phyloP scores from a whole-genome alignment of 2,797 vertebrate genomes.

The Pipistrellus pygmaeus region DNA sequence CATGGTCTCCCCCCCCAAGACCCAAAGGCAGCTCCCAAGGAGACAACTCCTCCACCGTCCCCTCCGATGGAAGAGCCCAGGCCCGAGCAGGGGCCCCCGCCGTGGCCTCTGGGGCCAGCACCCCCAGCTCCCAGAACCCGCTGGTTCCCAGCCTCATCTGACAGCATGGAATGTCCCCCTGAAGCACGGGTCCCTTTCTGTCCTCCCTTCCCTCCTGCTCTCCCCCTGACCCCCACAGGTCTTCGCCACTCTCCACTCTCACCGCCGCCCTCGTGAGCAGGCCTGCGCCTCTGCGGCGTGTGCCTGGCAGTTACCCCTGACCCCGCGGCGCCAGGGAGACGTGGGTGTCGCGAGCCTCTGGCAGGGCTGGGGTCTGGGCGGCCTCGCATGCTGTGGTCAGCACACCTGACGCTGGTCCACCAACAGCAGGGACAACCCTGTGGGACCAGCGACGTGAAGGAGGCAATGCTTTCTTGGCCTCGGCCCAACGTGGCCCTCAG shows the following conservation, averaged over 20 bases:
- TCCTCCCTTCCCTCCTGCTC: neutral
- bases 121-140: neutral
- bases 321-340: fast-evolving
- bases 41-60: neutral
- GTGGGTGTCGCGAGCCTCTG: neutral
- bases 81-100: neutral
- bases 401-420: neutral
- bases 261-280: neutral
- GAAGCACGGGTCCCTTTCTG: neutral
- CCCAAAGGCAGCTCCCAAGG: neutral
- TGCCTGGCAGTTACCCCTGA: neutral
- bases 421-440: neutral
- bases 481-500: neutral
- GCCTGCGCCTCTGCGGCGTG: neutral
- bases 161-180: constrained; percentile 53
- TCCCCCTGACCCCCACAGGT: neutral
- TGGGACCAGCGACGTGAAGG: neutral
- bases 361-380: neutral
- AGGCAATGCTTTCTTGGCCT: neutral
- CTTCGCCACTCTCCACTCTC: neutral
- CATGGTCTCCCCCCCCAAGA: neutral
- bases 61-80: neutral
- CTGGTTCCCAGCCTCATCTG: neutral
- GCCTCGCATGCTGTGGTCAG: neutral
- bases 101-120: neutral